phyloP scores from a whole-genome alignment of 2,888 invertebrate genomes.

The Acleris laterana region DNA sequence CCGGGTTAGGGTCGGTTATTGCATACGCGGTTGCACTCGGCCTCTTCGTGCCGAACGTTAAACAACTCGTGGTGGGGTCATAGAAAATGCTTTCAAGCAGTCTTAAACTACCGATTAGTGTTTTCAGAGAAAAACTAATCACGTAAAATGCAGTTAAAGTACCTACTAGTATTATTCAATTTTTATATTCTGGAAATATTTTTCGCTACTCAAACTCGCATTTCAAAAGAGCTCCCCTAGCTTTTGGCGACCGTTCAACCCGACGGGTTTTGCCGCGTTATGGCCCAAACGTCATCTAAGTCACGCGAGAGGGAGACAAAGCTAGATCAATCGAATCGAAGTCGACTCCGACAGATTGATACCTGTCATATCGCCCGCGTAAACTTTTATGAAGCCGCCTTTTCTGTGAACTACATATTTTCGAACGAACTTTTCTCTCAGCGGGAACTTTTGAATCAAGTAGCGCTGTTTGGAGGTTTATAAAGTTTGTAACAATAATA shows the following conservation, averaged over 20 bases:
- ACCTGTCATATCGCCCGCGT: slow-evolving; percentile 30
- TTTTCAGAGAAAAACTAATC: slow-evolving; percentile 2
- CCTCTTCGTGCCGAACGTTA: slow-evolving; percentile 55
- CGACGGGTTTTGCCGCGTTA: not conserved
- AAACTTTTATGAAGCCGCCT: slow-evolving; percentile 22
- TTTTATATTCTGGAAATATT: not conserved
- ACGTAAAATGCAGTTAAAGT: not conserved
- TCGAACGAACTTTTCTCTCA: slow-evolving; percentile 19
- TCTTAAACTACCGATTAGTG: slow-evolving; percentile 16
- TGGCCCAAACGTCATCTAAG: slow-evolving; percentile 10
- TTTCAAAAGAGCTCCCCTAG: slow-evolving; percentile 7
- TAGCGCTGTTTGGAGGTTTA: not conserved
- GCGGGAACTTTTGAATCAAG: slow-evolving; percentile 24
- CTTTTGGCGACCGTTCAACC: not conserved
- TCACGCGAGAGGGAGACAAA: slow-evolving; percentile 20
- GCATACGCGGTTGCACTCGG: slow-evolving; percentile 40
- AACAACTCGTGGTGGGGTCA: slow-evolving; percentile 71
- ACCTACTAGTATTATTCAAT: not conserved
- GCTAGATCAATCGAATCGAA: slow-evolving; percentile 10
- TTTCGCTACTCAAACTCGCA: slow-evolving; percentile 12
- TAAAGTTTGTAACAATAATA: not conserved
- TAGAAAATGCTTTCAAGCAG: slow-evolving; percentile 17
- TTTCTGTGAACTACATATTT: slow-evolving; percentile 31
- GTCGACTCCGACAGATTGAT: slow-evolving; percentile 30
- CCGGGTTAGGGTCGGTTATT: slow-evolving; percentile 57